Percentiles rank a stretch among this genome's conserved stretches.
Evolutionary conservation across 2,797 vertebrate genomes (phyloP).

Genomic region (Poeciliopsis paucimaculata): DNA sequence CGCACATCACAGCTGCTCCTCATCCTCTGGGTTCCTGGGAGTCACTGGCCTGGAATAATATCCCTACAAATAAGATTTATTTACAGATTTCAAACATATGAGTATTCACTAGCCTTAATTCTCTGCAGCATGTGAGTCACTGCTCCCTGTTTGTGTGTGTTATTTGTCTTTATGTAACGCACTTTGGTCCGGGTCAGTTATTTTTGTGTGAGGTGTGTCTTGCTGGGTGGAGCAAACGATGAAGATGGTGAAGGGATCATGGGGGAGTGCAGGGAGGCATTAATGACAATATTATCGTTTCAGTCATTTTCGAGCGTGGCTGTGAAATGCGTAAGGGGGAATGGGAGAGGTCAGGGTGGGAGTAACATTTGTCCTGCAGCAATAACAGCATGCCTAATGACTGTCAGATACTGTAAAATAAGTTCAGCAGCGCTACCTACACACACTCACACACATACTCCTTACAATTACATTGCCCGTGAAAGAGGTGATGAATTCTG

Average conservation of each 20-base stretch:
- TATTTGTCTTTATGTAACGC: constrained; percentile 52
- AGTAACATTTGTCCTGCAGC: constrained; percentile 23
- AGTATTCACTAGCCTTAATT: constrained; percentile 33
- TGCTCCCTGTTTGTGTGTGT: constrained; percentile 34
- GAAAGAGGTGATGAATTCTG: constrained; percentile 22
- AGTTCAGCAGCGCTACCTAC: constrained; percentile 54
- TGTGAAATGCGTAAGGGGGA: constrained; percentile 16
- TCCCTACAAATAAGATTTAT: constrained; percentile 41
- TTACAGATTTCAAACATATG: constrained; percentile 32
- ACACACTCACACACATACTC: constrained; percentile 6
- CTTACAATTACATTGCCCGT: background rate
- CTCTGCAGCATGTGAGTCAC: constrained; percentile 54
- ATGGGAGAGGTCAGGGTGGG: constrained; percentile 40
- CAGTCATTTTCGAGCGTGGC: constrained; percentile 19
- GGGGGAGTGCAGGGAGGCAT: constrained; percentile 30
- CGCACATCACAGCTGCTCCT: constrained; percentile 64
- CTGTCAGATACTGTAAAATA: constrained; percentile 34
- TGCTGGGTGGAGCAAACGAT: constrained; percentile 35
- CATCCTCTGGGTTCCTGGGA: constrained; percentile 43
- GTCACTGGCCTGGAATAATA: constrained; percentile 45
- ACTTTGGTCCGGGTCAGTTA: constrained; percentile 52
- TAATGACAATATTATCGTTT: constrained; percentile 33
- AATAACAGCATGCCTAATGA: constrained; percentile 42
- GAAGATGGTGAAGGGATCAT: constrained; percentile 20
- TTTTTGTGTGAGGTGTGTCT: constrained; percentile 69